A percentile compares a stretch with the other conserved stretches of the same genome.
Evolutionary conservation across 2,888 invertebrate species (phyloP).

Genomic region (Tetrapedia diversipes): DNA sequence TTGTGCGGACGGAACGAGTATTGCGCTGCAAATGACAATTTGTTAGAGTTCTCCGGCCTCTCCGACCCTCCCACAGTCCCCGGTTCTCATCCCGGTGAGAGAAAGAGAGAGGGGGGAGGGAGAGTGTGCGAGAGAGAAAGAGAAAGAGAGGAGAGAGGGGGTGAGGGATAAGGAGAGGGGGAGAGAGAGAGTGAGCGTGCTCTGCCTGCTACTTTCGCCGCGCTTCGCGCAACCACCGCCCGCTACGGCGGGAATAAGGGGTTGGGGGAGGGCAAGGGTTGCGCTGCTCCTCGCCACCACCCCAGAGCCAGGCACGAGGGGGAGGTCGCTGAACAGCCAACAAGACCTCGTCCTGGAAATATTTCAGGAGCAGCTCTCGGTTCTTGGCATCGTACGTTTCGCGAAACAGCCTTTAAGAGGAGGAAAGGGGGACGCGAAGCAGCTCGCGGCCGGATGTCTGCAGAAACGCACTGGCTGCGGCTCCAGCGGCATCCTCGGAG

Average conservation of each 20-base stretch:
- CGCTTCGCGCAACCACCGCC: constrained; percentile 31
- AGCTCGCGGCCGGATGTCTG: neutral
- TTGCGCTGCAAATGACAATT: constrained; percentile 72
- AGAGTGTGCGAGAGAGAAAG: no score
- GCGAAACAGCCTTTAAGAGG: constrained; percentile 38
- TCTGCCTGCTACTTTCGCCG: constrained; percentile 22
- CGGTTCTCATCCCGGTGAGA: neutral
- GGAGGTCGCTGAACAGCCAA: constrained; percentile 16
- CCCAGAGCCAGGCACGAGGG: neutral
- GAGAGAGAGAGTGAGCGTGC: no score
- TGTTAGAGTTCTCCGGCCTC: constrained; percentile 64
- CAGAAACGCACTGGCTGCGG: constrained; percentile 11
- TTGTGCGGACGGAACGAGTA: constrained; percentile 70
- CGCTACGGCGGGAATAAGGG: no score
- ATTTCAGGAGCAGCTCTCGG: constrained; percentile 65
- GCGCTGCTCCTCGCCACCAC: no score
- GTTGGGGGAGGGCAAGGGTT: no score
- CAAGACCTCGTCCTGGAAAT: constrained; percentile 60
- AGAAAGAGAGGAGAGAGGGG: no score
- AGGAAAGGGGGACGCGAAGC: neutral
- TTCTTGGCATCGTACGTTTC: constrained; percentile 65
- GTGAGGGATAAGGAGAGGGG: no score
- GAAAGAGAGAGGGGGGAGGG: no score
- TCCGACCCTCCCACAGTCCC: constrained; percentile 2
- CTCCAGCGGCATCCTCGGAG: constrained; percentile 24